Evolutionary conservation across 1,140 invertebrate genomes (phyloP), one percentile per base, ranked within the genome.

Genomic region (Tribolium madens): DNA sequence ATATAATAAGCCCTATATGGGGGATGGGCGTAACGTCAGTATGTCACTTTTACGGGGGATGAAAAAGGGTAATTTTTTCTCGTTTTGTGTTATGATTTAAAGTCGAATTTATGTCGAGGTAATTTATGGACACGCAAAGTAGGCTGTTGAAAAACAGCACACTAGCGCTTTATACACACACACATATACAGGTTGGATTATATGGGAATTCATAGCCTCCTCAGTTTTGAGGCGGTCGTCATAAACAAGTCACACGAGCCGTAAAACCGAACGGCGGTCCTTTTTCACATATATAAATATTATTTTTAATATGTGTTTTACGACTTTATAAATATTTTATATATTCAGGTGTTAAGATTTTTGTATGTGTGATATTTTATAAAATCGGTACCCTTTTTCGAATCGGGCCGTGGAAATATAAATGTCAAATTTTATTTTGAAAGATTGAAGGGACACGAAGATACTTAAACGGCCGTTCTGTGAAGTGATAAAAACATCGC

Each of bases 281-380:
- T 83, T 85, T 83, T 85, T 83, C 81, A 83, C 82, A 84, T 84
- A 84, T 84, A 85, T 85, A 85, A 85, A 85, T 85, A 85, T 85
- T 84, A 85, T 85, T 85, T 85, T 85, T 85, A 85, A 85, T 85
- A 85, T 81, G 81, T 82, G 78, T 84, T 85, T 85, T 85, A 85
- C 84, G 84, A 81, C 83, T 84, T 85, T 85, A 85, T 85, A 85
- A 83, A 85, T 85, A 85, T 85, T 85, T 85, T 84, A 85, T 85
- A 83, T 81, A 81, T 85, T 85, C 84, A 84, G 84, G 84, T 85
- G 84, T 84, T 84, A 84, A 83, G 84, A 81, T 83, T 82, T 83
- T 82, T 82, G 82, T 83, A 81, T 78, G 75, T 9, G 17, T 26
- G 60, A 73, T 72, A 80, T 78, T 80, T 80, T 82, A 81, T 79